Evolutionary conservation across 2,113 vertebrate species (phyloP), one percentile per base, ranked within the genome.

Genomic region (Campylomormyrus tamandua): DNA sequence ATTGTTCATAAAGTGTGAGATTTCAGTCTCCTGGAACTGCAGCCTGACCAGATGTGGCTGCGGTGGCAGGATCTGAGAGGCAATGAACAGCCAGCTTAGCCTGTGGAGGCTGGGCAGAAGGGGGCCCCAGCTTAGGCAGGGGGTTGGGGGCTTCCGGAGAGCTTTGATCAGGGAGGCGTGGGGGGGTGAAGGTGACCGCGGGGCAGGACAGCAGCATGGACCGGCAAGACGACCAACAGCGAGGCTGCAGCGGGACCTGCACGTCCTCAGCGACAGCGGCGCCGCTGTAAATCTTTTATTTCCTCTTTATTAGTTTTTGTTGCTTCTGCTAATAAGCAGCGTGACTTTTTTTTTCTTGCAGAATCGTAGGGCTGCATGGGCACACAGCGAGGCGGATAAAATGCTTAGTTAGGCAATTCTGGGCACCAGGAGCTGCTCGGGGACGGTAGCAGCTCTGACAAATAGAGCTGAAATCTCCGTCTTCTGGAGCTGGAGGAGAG

Each of bases 271-370:
- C 3, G 1, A 50, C n/a, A 24, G 7, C 62, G 13, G 42, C 0
- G n/a, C 56, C 5, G 17, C 35, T 17, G 77, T 89, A 83, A 89
- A 89, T 83, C 88, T 53, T 89, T 56, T 88, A 24, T 48, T 45
- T 66, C 17, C 46, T 49, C 31, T 83, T 42, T 52, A 27, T 52
- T 35, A 50, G 27, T 56, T 89, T 49, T 56, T 56, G 31, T 27
- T 80, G 50, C 50, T 88, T 83, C 45, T 83, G 31, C 83, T 50
- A 56, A 27, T 45, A 19, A 35, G 49, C 48, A 53, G 15, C 31
- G 48, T 89, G 10, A 31, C 45, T 49, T 35, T 27, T 3, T 3
- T 49, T 7, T 49, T 74, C 7, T 80, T 11, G 35, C 31, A 87
- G 50, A 42, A 83, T 83, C 5, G 31, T 77, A 83, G 49, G 24